Conservation (phyloP, 2,113 vertebrate genomes). For the Clarias batrachus region DNA sequence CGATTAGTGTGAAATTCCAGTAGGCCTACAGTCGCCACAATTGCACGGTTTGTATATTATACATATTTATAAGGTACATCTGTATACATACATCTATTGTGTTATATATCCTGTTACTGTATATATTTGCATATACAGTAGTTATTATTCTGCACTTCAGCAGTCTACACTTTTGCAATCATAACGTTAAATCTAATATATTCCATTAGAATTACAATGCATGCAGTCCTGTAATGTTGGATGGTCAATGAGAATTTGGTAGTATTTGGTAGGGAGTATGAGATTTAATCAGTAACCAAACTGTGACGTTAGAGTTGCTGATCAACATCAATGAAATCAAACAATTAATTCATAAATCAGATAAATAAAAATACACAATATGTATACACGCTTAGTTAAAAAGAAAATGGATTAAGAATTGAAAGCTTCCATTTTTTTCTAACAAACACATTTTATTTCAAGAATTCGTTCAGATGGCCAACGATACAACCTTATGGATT, state of each 20-base stretch:
- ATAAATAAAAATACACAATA: not conserved
- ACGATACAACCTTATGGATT: not conserved
- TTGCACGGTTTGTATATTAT: not conserved
- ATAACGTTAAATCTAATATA: not conserved
- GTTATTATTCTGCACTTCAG: not conserved
- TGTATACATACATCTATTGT: not conserved
- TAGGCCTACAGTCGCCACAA: not conserved
- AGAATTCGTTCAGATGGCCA: not conserved
- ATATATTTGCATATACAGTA: not conserved
- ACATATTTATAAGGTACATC: not conserved
- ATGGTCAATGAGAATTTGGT: not conserved
- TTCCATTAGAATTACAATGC: not conserved
- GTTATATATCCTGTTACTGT: not conserved
- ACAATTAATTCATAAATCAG: not conserved
- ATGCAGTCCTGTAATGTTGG: not conserved
- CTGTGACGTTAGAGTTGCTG: not conserved
- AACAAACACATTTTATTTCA: not conserved
- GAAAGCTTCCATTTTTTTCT: not conserved
- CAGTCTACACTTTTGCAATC: not conserved
- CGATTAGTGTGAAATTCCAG: not conserved
- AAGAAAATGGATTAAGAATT: not conserved
- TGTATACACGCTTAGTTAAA: not conserved
- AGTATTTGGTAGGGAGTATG: not conserved
- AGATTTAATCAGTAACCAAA: not conserved
- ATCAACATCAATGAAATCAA: not conserved